Percentiles rank a stretch among this genome's conserved stretches.
Evolutionary conservation across 2,113 vertebrate genomes (phyloP).

Genomic region (Galbula dea): DNA sequence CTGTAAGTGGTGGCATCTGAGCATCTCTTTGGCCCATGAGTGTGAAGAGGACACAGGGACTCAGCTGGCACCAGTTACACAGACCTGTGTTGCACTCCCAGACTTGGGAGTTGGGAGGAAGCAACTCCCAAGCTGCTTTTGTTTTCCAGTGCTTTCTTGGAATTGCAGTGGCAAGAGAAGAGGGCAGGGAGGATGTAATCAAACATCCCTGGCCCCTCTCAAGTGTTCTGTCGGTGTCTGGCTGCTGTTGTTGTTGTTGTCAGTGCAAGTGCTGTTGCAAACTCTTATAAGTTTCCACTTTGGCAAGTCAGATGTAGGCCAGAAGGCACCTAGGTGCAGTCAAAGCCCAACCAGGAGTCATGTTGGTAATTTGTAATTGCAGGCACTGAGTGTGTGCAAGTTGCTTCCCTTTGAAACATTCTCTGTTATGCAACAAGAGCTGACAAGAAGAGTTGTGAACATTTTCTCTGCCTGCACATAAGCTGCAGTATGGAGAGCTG

Average conservation of each 20-base stretch:
- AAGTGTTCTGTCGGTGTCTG: not conserved
- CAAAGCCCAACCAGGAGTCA: not conserved
- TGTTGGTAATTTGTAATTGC: not conserved
- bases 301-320: not conserved
- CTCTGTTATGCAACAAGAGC: conserved; percentile 7
- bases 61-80: not conserved
- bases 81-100: accelerated
- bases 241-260: not conserved
- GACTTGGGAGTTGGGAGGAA: not conserved
- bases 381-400: not conserved
- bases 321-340: not conserved
- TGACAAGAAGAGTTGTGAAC: conserved; percentile 20
- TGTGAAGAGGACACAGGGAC: not conserved
- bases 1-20: not conserved
- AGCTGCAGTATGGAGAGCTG: conserved; percentile 28
- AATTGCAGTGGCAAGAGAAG: not conserved
- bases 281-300: not conserved
- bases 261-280: not conserved
- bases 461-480: not conserved
- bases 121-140: not conserved
- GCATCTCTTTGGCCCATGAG: not conserved
- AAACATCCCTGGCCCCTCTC: not conserved
- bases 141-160: not conserved
- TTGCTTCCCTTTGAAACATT: not conserved
- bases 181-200: not conserved